These are phyloP conservation scores for Stylophora pistillata DNA, from an alignment of 64 coral and sea anemone species.

Conservation along the genomic window DNA sequence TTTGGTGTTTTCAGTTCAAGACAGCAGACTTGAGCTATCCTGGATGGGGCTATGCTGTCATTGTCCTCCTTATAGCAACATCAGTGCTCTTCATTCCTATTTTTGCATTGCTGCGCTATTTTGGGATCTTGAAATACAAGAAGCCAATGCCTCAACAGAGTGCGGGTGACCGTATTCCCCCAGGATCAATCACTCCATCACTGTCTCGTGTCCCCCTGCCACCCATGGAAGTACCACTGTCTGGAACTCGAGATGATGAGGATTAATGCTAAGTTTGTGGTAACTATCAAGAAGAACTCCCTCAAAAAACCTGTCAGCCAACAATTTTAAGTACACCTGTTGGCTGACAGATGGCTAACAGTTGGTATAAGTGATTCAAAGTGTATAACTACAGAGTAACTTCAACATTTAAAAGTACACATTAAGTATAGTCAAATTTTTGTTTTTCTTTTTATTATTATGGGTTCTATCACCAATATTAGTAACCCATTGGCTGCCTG, in stretches of 20 bases:
- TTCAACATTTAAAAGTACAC: too few species aligned
- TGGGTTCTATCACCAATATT: too few species aligned
- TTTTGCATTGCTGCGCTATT: slow-evolving; percentile 32
- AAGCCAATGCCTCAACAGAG: neutral
- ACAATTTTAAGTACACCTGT: too few species aligned
- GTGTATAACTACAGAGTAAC: too few species aligned
- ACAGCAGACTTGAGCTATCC: slow-evolving; percentile 29
- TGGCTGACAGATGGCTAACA: too few species aligned
- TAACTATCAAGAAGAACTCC: neutral
- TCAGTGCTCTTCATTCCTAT: slow-evolving; percentile 55
- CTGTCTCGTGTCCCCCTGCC: slow-evolving; percentile 59
- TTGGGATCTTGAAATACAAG: slow-evolving; percentile 49
- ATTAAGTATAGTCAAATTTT: too few species aligned
- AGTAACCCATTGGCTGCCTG: too few species aligned
- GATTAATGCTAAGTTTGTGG: neutral
- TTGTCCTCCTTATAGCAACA: slow-evolving; percentile 29
- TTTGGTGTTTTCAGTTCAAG: slow-evolving; percentile 26
- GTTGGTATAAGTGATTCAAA: too few species aligned
- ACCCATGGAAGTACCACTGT: slow-evolving; percentile 55
- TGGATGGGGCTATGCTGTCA: slow-evolving; percentile 62
- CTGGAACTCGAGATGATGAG: slow-evolving; percentile 39
- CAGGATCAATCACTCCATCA: slow-evolving; percentile 62
- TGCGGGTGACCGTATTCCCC: slow-evolving; percentile 24
- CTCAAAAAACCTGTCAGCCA: too few species aligned
- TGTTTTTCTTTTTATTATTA: too few species aligned